Base-by-base conservation (phyloP, 1,140 invertebrate genomes). In the Harpegnathos saltator region DNA sequence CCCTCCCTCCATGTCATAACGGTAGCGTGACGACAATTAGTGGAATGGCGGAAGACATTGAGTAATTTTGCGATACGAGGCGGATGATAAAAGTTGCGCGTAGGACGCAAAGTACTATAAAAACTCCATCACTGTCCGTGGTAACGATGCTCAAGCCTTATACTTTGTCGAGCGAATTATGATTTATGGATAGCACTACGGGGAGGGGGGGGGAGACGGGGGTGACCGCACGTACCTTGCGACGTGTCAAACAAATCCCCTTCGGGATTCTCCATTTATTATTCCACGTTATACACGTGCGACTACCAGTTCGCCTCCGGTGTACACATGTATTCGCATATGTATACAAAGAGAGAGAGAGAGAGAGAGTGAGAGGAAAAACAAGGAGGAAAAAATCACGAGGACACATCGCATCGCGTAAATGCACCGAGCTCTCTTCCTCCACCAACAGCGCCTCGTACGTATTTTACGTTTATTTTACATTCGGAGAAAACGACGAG, bases 251-350 rank as follows among this genome's bases (percentile, higher is more conserved):
- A 83, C 82, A 66, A 78, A 83, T 72, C 50, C 75, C 63, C 61
- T 81, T 72, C 75, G 83, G 58, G 52, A 80, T 72, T 81, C 75
- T 71, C 75, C 83, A 84, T 84, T 84, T 84, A 83, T 83, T 83
- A 84, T 84, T 71, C 66, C 63, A 19, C 72, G 81, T 77, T 84
- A 72, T 71, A 58, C 44, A 19, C 19, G 59, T 9, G 17, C 58
- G 44, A 48, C 75, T 22, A 61, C 63, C 63, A 52, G 33, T 17
- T 61, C 48, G 4, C 24, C 58, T 52, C 38, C 33, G 22, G 14
- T 26, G 7, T 48, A 84, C 48, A 54, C 58, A 19, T 50, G n/a
- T 48, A 73, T 29, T 80, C 74, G 29, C 62, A 54, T 80, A 50
- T 44, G 58, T 68, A 56, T 3, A 63, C 48, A 69, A 44, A 58